Evolutionary conservation across 2,113 vertebrate genomes (phyloP).

Genomic region (Beaufortia kweichowensis): DNA sequence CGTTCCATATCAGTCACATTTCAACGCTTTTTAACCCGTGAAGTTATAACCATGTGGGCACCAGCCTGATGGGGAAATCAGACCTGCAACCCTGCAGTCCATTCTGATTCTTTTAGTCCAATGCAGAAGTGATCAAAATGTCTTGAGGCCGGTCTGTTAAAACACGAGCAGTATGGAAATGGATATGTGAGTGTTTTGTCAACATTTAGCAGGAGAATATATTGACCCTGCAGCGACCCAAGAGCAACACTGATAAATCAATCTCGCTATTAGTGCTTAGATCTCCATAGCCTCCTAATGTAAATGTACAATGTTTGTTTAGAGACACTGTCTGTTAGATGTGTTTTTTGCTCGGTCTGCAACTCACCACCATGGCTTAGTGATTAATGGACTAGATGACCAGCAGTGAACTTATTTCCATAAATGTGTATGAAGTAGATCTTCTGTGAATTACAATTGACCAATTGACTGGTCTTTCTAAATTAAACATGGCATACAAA

Average conservation of each 20-base stretch:
- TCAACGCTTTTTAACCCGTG: not conserved
- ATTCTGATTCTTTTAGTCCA: not conserved
- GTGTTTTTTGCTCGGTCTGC: constrained; percentile 18
- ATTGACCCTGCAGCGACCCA: constrained; percentile 14
- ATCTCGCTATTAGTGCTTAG: constrained; percentile 10
- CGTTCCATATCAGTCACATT: constrained; percentile 8
- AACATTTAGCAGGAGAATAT: not conserved
- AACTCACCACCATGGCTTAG: not conserved
- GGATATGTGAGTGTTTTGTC: constrained; percentile 26
- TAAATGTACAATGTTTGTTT: constrained; percentile 30
- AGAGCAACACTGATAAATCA: constrained; percentile 28
- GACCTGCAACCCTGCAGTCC: not conserved
- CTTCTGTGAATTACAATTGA: constrained; percentile 11
- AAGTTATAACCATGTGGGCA: constrained; percentile 37
- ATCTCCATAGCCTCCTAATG: not conserved
- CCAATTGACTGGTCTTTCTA: not conserved
- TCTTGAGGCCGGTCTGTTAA: constrained; percentile 78
- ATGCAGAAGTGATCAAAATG: not conserved
- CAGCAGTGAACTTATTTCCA: constrained; percentile 16
- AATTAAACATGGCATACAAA: not conserved
- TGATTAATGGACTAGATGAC: constrained; percentile 40
- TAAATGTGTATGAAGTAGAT: constrained; percentile 19
- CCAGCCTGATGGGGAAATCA: constrained; percentile 38
- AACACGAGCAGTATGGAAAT: constrained; percentile 73
- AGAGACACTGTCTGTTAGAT: constrained; percentile 1